Conservation (phyloP, 2,888 invertebrate genomes). For the Stratiomys singularior region DNA sequence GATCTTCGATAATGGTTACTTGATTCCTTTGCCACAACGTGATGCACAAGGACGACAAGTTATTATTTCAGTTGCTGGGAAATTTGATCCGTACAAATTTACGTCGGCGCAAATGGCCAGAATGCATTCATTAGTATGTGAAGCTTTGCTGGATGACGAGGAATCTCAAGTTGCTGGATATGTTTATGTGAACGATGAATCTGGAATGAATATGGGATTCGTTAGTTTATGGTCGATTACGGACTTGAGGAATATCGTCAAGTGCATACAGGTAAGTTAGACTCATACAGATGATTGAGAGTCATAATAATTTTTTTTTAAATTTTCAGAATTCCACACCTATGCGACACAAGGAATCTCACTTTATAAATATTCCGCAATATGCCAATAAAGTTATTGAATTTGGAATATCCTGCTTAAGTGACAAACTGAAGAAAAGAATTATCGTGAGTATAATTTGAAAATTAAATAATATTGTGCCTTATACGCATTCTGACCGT, state of each 20-base stretch:
- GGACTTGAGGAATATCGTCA: constrained; percentile 80
- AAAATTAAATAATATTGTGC: no score
- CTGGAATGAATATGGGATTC: constrained; percentile 85
- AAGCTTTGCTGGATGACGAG: constrained; percentile 86
- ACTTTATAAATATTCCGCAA: constrained; percentile 85
- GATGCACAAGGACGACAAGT: constrained; percentile 81
- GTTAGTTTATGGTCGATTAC: constrained; percentile 83
- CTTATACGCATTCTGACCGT: no score
- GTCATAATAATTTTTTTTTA: background rate
- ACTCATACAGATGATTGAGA: background rate
- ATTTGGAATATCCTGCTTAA: constrained; percentile 82
- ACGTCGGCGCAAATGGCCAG: constrained; percentile 87
- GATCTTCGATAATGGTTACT: constrained; percentile 82
- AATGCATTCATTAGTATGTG: constrained; percentile 86
- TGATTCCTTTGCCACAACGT: constrained; percentile 78
- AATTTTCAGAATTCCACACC: constrained; percentile 81
- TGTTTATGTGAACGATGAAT: constrained; percentile 84
- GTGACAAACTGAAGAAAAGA: constrained; percentile 84
- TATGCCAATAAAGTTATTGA: constrained; percentile 85
- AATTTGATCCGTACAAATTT: constrained; percentile 79
- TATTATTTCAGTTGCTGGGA: constrained; percentile 82
- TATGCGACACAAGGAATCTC: constrained; percentile 89
- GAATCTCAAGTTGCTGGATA: constrained; percentile 85
- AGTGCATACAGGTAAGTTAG: constrained; percentile 76
- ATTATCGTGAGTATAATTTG: constrained; percentile 73